phyloP scores from a whole-genome alignment of 1,140 invertebrate species.

The Heliconius hewitsoni region DNA sequence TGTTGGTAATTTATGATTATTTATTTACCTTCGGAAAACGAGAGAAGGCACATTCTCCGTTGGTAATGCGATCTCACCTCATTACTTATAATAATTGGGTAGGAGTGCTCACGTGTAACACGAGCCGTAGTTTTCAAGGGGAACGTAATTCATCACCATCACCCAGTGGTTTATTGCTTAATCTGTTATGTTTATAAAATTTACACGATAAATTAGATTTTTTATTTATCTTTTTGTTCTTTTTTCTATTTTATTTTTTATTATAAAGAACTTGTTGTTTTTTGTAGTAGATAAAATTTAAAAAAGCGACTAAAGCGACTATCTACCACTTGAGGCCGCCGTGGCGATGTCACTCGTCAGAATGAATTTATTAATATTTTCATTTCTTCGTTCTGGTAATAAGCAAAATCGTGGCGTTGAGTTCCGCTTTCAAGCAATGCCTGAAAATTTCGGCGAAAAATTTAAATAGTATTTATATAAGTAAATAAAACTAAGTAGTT shows the following conservation, averaged over 20 bases:
- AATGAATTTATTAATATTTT: too few species aligned
- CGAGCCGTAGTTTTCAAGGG: conserved; percentile 45
- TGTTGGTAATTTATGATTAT: neutral
- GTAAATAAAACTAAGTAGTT: too few species aligned
- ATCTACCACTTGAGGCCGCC: too few species aligned
- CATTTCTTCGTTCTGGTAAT: too few species aligned
- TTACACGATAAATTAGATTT: neutral
- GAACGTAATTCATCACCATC: conserved; percentile 35
- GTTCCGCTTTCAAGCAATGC: too few species aligned
- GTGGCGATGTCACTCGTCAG: too few species aligned
- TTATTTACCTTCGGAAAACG: neutral
- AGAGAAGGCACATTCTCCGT: conserved; percentile 20
- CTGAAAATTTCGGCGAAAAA: too few species aligned
- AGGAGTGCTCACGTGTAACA: conserved; percentile 41
- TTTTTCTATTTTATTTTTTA: too few species aligned
- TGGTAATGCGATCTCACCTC: conserved; percentile 53
- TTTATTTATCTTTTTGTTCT: neutral
- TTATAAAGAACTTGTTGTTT: too few species aligned
- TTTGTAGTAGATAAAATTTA: neutral
- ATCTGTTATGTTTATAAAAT: conserved; percentile 18
- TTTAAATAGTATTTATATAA: too few species aligned
- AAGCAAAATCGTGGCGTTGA: too few species aligned
- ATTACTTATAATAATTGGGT: conserved; percentile 72
- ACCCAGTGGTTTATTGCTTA: conserved; percentile 32
- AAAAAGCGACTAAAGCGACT: too few species aligned